Evolutionary conservation across 2,113 vertebrate species (phyloP), one percentile per base, ranked within the genome.

Genomic region (Tupaia chinensis): DNA sequence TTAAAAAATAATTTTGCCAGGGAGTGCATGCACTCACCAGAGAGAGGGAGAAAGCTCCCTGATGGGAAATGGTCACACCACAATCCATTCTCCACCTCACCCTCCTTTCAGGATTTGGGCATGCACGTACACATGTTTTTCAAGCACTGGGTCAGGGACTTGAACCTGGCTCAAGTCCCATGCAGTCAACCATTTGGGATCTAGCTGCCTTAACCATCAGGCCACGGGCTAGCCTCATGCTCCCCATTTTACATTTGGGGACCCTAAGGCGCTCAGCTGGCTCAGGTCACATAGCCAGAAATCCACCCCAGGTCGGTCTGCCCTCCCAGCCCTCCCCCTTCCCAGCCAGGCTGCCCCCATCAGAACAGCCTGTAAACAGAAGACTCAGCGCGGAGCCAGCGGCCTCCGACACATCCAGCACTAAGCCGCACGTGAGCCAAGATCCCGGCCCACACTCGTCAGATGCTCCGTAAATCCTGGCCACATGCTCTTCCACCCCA

Each of bases 341-440:
- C 22, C 58, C 1, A 0, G 56, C 58, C 60, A 7, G 69, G 66
- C 78, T 8, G 13, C 95, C 63, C 54, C 65, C n/a, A 0, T 34
- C 83, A 19, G 15, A 14, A 1, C 9, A 0, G 63, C 29, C n/a
- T 3, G 61, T 4, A 60, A 56, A 81, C 70, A 87, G 69, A 32
- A 16, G 0, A 0, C 77, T 20, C 5, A 29, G 77, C 0, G 0
- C 70, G 0, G 66, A 60, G 12, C 65, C 72, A 1, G 66, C 17
- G 19, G 53, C 69, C 44, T 19, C 58, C 6, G 54, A 68, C 72
- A 68, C 27, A 4, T 0, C 54, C 23, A 94, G 11, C 8, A 1
- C 53, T 29, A 63, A 53, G 77, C 79, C 27, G 5, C 13, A 1
- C 20, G 34, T 53, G 61, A 89, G 68, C 87, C 76, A 87, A 66